phyloP scores from a whole-genome alignment of 2,113 vertebrate genomes.

The Hippoglossus stenolepis region DNA sequence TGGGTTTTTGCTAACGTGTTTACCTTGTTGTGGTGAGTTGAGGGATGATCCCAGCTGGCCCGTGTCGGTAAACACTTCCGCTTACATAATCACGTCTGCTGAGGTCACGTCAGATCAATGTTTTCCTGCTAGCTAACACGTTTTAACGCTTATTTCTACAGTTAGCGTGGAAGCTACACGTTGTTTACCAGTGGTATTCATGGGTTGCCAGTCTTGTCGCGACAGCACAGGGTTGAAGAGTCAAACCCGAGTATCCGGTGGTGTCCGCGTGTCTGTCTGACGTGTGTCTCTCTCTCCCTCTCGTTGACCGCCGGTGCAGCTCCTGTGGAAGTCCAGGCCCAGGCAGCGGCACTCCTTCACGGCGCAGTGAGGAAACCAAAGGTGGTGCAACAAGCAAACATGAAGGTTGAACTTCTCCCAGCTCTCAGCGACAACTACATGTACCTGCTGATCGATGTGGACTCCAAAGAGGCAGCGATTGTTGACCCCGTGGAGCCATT shows the following conservation, averaged over 20 bases:
- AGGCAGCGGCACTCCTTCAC: conserved; percentile 70
- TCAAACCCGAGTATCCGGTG: background rate
- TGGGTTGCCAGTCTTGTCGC: too few species aligned
- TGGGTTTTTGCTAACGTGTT: background rate
- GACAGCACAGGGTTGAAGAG: too few species aligned
- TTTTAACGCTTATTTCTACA: background rate
- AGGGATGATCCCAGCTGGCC: conserved; percentile 4
- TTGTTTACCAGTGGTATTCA: background rate
- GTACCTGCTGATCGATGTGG: conserved; percentile 94
- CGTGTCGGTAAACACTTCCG: background rate
- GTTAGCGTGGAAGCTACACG: conserved; percentile 22
- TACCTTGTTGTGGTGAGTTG: conserved; percentile 14
- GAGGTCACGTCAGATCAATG: background rate
- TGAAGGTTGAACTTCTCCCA: conserved; percentile 93
- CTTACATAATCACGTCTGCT: background rate
- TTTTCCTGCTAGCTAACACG: background rate
- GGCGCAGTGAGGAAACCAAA: conserved; percentile 75
- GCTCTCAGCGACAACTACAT: conserved; percentile 98
- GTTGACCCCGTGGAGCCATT: conserved; percentile 95
- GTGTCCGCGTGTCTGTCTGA: background rate
- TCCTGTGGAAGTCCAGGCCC: conserved; percentile 72
- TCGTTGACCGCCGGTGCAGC: conserved; percentile 69
- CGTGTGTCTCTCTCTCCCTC: background rate
- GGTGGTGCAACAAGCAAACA: conserved; percentile 81
- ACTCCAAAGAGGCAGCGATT: conserved; percentile 90